These are phyloP conservation scores for Adela reaumurella DNA, from an alignment of 2,888 invertebrate genomes.

Conservation along the genomic window DNA sequence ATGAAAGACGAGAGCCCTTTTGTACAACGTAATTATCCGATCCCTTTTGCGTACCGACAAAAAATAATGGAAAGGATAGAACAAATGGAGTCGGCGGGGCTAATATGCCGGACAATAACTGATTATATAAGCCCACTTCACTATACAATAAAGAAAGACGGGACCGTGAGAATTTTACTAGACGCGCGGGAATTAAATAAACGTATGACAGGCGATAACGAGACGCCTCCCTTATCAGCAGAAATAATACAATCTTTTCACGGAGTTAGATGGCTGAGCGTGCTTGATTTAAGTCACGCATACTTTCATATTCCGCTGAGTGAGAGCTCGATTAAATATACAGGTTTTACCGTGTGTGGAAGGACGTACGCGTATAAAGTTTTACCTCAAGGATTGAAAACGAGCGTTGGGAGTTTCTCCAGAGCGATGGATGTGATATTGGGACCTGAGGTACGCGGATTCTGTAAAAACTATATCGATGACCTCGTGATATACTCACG, in stretches of 20 bases:
- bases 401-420: conserved; percentile 7
- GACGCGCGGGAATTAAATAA: conserved; percentile 19
- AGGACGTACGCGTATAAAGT: conserved; percentile 7
- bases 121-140: conserved; percentile 19
- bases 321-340: conserved; percentile 7
- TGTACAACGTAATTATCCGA: conserved; percentile 15
- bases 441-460: conserved; percentile 7
- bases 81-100: conserved; percentile 16
- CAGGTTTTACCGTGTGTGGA: conserved; percentile 7
- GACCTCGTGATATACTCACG: conserved; percentile 6
- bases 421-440: conserved; percentile 8
- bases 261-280: conserved; percentile 11
- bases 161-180: conserved; percentile 17
- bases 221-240: conserved; percentile 12
- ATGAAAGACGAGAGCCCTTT: conserved; percentile 12
- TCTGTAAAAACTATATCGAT: conserved; percentile 10
- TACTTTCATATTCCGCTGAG: conserved; percentile 11
- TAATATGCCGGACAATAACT: conserved; percentile 18
- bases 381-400: conserved; percentile 11
- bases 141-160: conserved; percentile 18
- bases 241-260: conserved; percentile 15
- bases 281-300: conserved; percentile 14
- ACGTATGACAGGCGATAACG: conserved; percentile 18
- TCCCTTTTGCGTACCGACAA: conserved; percentile 16
- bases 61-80: conserved; percentile 16